Evolutionary conservation across 2,113 vertebrate genomes (phyloP).

Genomic region (Macrotus californicus): DNA sequence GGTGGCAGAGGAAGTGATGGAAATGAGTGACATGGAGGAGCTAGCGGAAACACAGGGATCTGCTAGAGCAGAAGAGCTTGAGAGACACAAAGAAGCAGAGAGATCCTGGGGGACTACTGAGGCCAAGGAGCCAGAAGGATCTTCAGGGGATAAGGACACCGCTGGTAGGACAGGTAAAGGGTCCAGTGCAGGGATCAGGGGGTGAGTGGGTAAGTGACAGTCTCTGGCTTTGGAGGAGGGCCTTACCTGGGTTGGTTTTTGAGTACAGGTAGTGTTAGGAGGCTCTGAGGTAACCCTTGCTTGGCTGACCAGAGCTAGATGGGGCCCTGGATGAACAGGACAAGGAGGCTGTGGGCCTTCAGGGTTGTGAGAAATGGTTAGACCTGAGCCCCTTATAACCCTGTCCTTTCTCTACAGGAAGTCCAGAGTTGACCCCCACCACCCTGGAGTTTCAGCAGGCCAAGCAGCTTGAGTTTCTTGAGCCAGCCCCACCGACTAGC

Average conservation of each 20-base stretch:
- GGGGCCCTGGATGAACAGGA: background rate
- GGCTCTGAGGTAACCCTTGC: background rate
- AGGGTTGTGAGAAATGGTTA: background rate
- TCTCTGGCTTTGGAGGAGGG: background rate
- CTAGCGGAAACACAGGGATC: background rate
- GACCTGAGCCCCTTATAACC: background rate
- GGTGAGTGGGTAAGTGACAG: background rate
- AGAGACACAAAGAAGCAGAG: background rate
- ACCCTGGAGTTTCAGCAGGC: constrained; percentile 41
- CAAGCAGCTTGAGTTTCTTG: background rate
- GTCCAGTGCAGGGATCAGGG: background rate
- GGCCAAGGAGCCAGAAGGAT: background rate
- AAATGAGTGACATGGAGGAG: background rate
- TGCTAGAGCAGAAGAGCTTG: background rate
- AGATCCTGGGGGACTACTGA: background rate
- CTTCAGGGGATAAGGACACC: constrained; percentile 9
- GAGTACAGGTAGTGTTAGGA: background rate
- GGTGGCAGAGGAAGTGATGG: background rate
- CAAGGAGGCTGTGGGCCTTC: background rate
- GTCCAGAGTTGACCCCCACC: constrained; percentile 58
- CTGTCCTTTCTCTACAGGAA: constrained; percentile 31
- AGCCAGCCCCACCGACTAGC: background rate
- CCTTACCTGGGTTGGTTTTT: background rate
- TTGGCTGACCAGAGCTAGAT: background rate
- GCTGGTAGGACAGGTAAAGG: constrained; percentile 28